phyloP scores from a whole-genome alignment of 2,797 vertebrate species.

The Manis crassicaudata region DNA sequence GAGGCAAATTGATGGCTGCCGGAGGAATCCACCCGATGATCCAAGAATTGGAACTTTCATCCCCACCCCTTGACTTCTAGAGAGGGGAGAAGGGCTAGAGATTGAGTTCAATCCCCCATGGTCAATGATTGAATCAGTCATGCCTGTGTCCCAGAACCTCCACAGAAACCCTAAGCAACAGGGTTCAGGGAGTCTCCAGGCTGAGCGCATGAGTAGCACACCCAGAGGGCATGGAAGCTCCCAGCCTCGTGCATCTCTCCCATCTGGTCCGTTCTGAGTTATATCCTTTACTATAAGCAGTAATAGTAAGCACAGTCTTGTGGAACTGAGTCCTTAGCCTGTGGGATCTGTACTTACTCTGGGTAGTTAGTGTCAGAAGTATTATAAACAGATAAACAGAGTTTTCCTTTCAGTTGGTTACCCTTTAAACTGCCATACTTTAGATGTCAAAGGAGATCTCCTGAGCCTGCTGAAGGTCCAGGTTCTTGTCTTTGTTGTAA shows the following conservation, averaged over 20 bases:
- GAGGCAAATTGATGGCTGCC: not conserved
- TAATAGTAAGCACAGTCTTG: not conserved
- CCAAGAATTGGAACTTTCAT: not conserved
- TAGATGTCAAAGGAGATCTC: too few relatives aligned
- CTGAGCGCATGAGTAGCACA: not conserved
- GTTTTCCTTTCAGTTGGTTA: not conserved
- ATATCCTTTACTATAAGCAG: not conserved
- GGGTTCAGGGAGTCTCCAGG: not conserved
- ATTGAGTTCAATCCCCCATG: not conserved
- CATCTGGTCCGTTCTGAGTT: not conserved
- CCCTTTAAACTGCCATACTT: not conserved
- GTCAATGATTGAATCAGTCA: not conserved
- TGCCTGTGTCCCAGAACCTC: not conserved
- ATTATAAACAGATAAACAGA: too few relatives aligned
- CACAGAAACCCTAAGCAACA: not conserved
- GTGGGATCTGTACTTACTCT: too few relatives aligned
- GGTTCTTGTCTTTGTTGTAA: too few relatives aligned
- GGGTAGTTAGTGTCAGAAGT: not conserved
- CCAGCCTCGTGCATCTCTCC: not conserved
- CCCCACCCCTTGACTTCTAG: not conserved
- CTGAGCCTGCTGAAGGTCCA: too few relatives aligned
- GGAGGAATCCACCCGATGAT: not conserved
- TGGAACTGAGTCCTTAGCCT: too few relatives aligned
- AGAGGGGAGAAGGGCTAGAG: not conserved
- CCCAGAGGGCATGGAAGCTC: not conserved